Percentiles rank a stretch among this genome's conserved stretches.
These are phyloP conservation scores for Epiblema foenella DNA, from an alignment of 2,888 invertebrate species.

Conservation along the genomic window DNA sequence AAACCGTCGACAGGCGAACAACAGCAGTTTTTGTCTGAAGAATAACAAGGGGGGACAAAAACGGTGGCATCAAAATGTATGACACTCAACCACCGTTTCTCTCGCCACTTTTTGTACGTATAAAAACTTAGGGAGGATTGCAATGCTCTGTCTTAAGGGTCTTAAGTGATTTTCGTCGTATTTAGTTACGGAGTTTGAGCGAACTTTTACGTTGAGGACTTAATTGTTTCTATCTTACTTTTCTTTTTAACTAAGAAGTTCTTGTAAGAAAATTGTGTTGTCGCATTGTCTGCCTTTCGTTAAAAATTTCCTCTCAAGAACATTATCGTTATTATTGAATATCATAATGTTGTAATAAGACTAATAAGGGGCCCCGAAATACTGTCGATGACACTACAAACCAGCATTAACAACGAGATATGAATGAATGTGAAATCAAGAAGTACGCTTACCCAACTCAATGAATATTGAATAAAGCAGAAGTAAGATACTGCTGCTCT, in stretches of 20 bases:
- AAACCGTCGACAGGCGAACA: constrained; percentile 74
- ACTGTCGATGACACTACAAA: constrained; percentile 32
- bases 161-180: constrained; percentile 67
- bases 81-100: constrained; percentile 67
- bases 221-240: constrained; percentile 68
- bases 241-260: constrained; percentile 48
- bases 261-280: constrained; percentile 48
- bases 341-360: too few species aligned
- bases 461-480: constrained; percentile 57
- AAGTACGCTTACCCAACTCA: constrained; percentile 60
- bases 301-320: constrained; percentile 8
- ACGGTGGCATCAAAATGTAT: constrained; percentile 77
- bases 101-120: constrained; percentile 63
- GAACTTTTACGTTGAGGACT: constrained; percentile 64
- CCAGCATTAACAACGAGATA: constrained; percentile 45
- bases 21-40: constrained; percentile 71
- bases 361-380: not conserved
- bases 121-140: constrained; percentile 68
- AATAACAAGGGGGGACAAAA: constrained; percentile 71
- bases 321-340: constrained; percentile 14
- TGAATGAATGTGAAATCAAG: constrained; percentile 52
- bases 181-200: constrained; percentile 65
- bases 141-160: constrained; percentile 61
- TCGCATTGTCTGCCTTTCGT: constrained; percentile 44
- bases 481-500: constrained; percentile 51